Percentiles rank a stretch among this genome's conserved stretches.
Evolutionary conservation across 2,888 invertebrate species (phyloP).

Genomic region (Monopis laevigella): DNA sequence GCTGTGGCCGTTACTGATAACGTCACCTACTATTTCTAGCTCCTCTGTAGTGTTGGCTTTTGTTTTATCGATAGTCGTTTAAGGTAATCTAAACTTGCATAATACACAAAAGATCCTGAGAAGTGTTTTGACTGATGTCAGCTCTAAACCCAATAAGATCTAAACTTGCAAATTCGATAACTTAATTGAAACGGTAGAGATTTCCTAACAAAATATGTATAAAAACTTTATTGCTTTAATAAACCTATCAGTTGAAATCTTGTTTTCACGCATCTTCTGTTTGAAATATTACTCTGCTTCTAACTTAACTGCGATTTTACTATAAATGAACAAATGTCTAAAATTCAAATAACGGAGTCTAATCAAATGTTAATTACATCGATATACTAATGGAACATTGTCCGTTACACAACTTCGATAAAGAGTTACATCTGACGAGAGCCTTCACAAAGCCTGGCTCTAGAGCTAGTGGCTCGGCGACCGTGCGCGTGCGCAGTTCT

Average conservation of each 20-base stretch:
- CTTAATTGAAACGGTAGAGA: too few species aligned
- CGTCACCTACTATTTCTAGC: constrained; percentile 25
- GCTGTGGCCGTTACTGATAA: constrained; percentile 24
- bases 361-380: constrained; percentile 21
- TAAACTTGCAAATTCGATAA: constrained; percentile 4
- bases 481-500: constrained; percentile 48
- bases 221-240: too few species aligned
- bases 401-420: constrained; percentile 1
- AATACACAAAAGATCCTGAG: too few species aligned
- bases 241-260: too few species aligned
- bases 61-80: constrained; percentile 14
- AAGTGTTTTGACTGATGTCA: not conserved
- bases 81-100: too few species aligned
- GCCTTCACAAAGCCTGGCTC: constrained; percentile 26
- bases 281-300: too few species aligned
- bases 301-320: too few species aligned
- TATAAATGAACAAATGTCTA: too few species aligned
- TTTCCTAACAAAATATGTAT: too few species aligned
- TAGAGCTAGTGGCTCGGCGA: constrained; percentile 32
- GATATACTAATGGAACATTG: constrained; percentile 3
- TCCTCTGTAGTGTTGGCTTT: constrained; percentile 12
- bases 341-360: not conserved
- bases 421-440: too few species aligned
- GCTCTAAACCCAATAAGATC: not conserved
- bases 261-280: too few species aligned